These are phyloP conservation scores for Phortica variegata DNA, from an alignment of 1,140 invertebrate species.

Conservation along the genomic window DNA sequence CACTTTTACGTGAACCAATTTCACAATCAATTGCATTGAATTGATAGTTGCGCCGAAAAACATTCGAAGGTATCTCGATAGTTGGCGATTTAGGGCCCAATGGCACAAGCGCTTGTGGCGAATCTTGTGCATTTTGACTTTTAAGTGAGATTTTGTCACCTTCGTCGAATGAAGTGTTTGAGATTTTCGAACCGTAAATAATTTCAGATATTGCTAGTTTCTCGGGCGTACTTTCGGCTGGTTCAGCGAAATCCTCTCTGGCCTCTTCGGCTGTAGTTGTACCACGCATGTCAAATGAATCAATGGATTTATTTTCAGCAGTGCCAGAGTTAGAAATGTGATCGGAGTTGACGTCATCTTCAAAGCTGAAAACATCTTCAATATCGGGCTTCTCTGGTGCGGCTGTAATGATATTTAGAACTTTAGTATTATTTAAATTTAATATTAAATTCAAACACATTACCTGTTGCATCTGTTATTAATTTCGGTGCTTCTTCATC, in stretches of 20 bases:
- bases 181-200: constrained; percentile 41
- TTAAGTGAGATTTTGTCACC: constrained; percentile 45
- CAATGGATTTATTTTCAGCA: constrained; percentile 42
- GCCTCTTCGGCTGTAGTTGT: constrained; percentile 58
- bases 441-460: too few species aligned
- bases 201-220: constrained; percentile 47
- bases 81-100: constrained; percentile 60
- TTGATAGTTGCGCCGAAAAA: constrained; percentile 57
- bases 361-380: constrained; percentile 50
- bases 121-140: constrained; percentile 30
- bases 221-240: constrained; percentile 32
- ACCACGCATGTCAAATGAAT: constrained; percentile 57
- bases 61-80: constrained; percentile 62
- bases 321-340: constrained; percentile 17
- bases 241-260: constrained; percentile 38
- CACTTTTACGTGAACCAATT: constrained; percentile 62
- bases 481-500: too few species aligned
- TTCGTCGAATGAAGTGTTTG: constrained; percentile 26
- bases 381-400: constrained; percentile 36
- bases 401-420: too few species aligned
- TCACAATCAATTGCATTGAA: constrained; percentile 65
- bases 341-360: constrained; percentile 40
- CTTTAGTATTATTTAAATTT: too few species aligned
- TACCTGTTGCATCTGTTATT: too few species aligned
- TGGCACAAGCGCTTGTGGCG: constrained; percentile 24